Conservation (phyloP, 2,888 invertebrate species). For the Aproaerema taeniolella region DNA sequence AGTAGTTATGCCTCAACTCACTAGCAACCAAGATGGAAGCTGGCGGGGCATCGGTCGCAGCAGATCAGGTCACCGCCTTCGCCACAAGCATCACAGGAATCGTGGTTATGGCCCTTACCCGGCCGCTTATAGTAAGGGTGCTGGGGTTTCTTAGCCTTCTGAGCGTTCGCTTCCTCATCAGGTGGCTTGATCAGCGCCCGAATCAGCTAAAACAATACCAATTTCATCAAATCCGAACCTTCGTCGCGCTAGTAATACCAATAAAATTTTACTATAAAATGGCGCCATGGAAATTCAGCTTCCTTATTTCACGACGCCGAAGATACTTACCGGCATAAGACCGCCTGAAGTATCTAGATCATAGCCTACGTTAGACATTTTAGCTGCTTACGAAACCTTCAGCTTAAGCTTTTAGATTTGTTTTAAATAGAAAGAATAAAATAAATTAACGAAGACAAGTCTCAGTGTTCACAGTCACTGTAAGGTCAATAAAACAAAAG, state of each 20-base stretch:
- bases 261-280: constrained; percentile 39
- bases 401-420: constrained; percentile 16
- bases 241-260: too few species aligned
- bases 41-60: constrained; percentile 96
- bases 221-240: not conserved
- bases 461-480: too few species aligned
- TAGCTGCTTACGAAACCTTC: constrained; percentile 21
- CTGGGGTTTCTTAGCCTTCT: constrained; percentile 79
- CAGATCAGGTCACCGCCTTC: constrained; percentile 97
- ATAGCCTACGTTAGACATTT: constrained; percentile 79
- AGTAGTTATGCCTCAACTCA: too few species aligned
- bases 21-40: constrained; percentile 98
- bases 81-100: constrained; percentile 94
- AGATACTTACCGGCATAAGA: constrained; percentile 88
- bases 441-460: too few species aligned
- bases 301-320: constrained; percentile 21
- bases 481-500: too few species aligned
- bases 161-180: constrained; percentile 81
- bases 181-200: constrained; percentile 93
- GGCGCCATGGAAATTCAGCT: constrained; percentile 30
- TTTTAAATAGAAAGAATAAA: too few species aligned
- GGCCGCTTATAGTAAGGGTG: constrained; percentile 92
- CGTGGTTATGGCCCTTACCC: constrained; percentile 94
- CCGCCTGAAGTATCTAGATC: constrained; percentile 88
- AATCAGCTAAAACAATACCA: constrained; percentile 82